These are phyloP conservation scores for Leptopilina boulardi DNA, from an alignment of 1,140 invertebrate species.

Conservation along the genomic window DNA sequence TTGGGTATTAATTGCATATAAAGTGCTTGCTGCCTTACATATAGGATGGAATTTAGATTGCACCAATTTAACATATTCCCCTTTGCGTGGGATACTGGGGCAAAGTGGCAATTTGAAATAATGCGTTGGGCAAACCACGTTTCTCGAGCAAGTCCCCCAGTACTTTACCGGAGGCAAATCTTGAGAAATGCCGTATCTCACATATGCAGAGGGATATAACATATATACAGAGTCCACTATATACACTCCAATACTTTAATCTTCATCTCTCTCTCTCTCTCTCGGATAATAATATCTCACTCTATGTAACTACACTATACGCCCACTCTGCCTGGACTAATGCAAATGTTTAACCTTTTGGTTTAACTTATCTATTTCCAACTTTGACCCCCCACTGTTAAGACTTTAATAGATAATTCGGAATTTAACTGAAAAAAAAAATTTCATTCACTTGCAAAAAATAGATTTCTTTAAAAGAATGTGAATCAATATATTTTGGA, in stretches of 20 bases:
- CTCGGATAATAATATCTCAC: not conserved
- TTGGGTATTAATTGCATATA: not conserved
- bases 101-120: slow-evolving; percentile 57
- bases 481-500: too few relatives aligned
- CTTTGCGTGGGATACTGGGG: slow-evolving; percentile 48
- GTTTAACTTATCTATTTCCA: not conserved
- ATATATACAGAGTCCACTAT: not conserved
- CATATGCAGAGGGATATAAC: slow-evolving; percentile 2
- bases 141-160: slow-evolving; percentile 38
- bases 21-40: not conserved
- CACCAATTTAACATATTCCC: slow-evolving; percentile 52
- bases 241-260: slow-evolving; percentile 4
- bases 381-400: slow-evolving; percentile 1
- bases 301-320: not conserved
- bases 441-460: too few relatives aligned
- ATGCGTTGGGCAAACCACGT: slow-evolving; percentile 55
- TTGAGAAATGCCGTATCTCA: slow-evolving; percentile 46
- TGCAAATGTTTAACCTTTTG: slow-evolving; percentile 1
- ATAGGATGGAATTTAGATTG: slow-evolving; percentile 53
- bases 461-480: too few relatives aligned
- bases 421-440: not conserved
- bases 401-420: not conserved
- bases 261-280: not conserved
- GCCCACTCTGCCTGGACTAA: not conserved
- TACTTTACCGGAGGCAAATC: slow-evolving; percentile 49